Conservation (phyloP, 92 coral and sea anemone species). For the Porites lobata region DNA sequence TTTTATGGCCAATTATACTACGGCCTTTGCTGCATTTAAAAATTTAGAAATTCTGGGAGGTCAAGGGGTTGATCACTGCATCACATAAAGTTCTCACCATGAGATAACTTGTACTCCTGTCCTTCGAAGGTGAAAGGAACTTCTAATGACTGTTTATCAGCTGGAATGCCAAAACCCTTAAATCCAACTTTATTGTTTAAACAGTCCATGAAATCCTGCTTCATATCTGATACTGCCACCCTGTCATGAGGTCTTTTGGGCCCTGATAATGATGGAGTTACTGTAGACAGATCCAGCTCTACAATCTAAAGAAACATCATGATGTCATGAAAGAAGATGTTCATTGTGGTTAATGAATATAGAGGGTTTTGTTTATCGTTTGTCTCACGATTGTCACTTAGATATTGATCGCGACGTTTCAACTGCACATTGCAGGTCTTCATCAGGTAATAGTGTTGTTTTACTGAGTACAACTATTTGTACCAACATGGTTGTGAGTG, state of each 20-base stretch:
- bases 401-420: too few relatives aligned
- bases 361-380: too few relatives aligned
- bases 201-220: conserved; percentile 86
- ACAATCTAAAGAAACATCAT: conserved; percentile 66
- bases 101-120: conserved; percentile 75
- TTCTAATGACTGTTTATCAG: conserved; percentile 77
- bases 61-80: not conserved
- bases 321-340: not conserved
- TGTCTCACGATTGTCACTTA: too few relatives aligned
- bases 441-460: too few relatives aligned
- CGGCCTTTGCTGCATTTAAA: too few relatives aligned
- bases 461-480: too few relatives aligned
- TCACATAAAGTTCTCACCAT: conserved; percentile 70
- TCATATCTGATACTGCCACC: conserved; percentile 89
- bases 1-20: too few relatives aligned
- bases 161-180: conserved; percentile 97
- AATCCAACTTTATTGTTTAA: conserved; percentile 93
- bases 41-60: too few relatives aligned
- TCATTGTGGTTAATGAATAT: too few relatives aligned
- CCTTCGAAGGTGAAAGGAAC: conserved; percentile 85
- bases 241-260: conserved; percentile 98
- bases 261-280: conserved; percentile 93
- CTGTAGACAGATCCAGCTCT: conserved; percentile 91
- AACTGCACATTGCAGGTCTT: too few relatives aligned
- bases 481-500: too few relatives aligned